Base-by-base conservation (phyloP, 2,888 invertebrate species). In the Thereva nobilitata region DNA sequence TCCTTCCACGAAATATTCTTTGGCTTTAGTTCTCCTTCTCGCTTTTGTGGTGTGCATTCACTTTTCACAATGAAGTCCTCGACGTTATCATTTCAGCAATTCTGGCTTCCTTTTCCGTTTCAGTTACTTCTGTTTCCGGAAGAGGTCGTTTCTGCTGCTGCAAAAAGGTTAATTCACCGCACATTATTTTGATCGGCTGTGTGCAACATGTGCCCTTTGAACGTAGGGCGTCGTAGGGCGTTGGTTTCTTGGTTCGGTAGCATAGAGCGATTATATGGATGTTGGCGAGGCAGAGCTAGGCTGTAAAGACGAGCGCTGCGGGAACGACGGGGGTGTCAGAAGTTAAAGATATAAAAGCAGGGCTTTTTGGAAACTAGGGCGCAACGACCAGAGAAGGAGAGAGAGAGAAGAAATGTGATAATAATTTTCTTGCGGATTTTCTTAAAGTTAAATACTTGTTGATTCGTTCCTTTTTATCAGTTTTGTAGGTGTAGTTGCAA, bases 91-190 rank as follows among this genome's bases (percentile, higher is more conserved):
- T 52, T 52, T 12, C 52, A 52, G 12, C 52, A 52, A 52, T 37
- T 52, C 7, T 52, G 52, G 8, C 37, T 52, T 52, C 34, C 52
- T 52, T 37, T 52, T 52, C 52, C 52, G 52, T 52, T 52, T 52
- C 35, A 37, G 23, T 52, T 52, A 52, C 52, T 52, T 47, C n/a
- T 23, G 8, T 6, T 52, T 52, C 34, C 52, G 12, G 12, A 34
- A 7, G 7, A 52, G 35, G 34, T 52, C 12, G 12, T 37, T 37
- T 35, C 35, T 52, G 35, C n/a, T 7, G 4, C 5, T 37, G 52
- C 6, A 52, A 52, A 47, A 47, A 6, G 52, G 52, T 23, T 52
- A 52, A 37, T 52, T 52, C n/a, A 34, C 8, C n/a, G 23, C 23
- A 37, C 23, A 52, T 52, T 52, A 52, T 52, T 52, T 23, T n/a